Base-by-base conservation (phyloP, 2,797 vertebrate genomes). In the Syngnathus acus region DNA sequence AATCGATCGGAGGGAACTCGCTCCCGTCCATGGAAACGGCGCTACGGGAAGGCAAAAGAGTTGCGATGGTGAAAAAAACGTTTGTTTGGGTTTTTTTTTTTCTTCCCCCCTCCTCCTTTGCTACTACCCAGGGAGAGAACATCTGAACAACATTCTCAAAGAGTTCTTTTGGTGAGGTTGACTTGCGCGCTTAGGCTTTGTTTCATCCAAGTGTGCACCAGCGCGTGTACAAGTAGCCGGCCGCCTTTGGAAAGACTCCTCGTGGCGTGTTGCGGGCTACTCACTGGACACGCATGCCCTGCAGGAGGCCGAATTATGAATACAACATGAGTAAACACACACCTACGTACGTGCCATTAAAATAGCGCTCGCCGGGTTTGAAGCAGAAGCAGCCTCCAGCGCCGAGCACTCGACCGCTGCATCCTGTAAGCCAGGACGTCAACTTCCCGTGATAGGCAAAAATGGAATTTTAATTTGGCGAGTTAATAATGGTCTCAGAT, bases 131-230 rank as follows among this genome's bases (percentile, higher is more conserved):
- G 87, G 78, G 88, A 89, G 82, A 81, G 76, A 79, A 83, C 84
- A 79, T 89, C 84, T 87, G 81, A 88, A 88, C 80, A 88, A 84
- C 84, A 78, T 87, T 87, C 83, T 10, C 84, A 79, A 87, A 83
- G 69, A 71, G 68, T 71, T 84, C 84, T 86, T 90, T 90, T 91
- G 87, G 88, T 89, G 90, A 89, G 88, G 87, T 82, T 85, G 85
- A 90, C 86, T 87, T 89, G 85, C 83, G 85, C 80, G 86, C 89
- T 90, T 91, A 90, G 84, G 89, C 85, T 91, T 91, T 90, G 89
- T 91, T 91, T 92, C 87, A 90, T 91, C 90, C 89, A 83, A 88
- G 87, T 87, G 91, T 89, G 90, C 88, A 72, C 87, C 89, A 89
- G 87, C 85, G 84, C 82, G 86, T 91, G 89, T 90, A 57, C 55